Evolutionary conservation across 2,888 invertebrate genomes (phyloP), one percentile per base, ranked within the genome.

Genomic region (Camponotus fellah): DNA sequence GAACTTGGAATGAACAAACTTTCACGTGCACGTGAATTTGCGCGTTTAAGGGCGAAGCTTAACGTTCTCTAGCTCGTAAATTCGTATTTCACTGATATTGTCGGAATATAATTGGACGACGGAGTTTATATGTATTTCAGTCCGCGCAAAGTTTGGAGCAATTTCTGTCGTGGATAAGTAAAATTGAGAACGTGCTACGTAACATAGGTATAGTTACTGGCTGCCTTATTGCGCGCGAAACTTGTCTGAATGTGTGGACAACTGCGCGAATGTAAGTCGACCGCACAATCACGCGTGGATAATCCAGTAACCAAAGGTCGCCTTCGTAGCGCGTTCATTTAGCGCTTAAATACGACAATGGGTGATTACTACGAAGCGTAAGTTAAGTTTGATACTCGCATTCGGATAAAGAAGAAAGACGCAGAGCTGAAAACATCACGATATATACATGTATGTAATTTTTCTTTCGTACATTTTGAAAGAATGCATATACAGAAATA

Each of bases 81-180:
- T 77, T 77, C 40, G 68, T 26, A 53, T 26, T 76, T 76, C 21
- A 32, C 17, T 53, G 49, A 68, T 71, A 49, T 68, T 53, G 53
- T 17, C 21, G 68, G 43, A 0, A 10, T 76, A 49, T 76, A 68
- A 77, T 68, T 77, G 53, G 17, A n/a, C 53, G 68, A 9, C 75
- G 14, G 53, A 40, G 76, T 68, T 40, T 53, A 49, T 53, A 40
- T 40, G 68, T 69, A 68, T 68, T 53, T 40, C 68, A n/a, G 76
- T 76, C 26, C 17, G 37, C 12, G 37, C 17, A 26, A 76, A 76
- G 68, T 76, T 76, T 26, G 37, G 53, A 34, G 68, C 53, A 68
- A 68, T 77, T 68, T 68, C 77, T 77, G 68, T 77, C 77, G 68
- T 68, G 46, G 77, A 77, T 77, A 68, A 77, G 77, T 77, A 77